Evolutionary conservation across 2,888 invertebrate species (phyloP).

Genomic region (Pachymerium ferrugineum): DNA sequence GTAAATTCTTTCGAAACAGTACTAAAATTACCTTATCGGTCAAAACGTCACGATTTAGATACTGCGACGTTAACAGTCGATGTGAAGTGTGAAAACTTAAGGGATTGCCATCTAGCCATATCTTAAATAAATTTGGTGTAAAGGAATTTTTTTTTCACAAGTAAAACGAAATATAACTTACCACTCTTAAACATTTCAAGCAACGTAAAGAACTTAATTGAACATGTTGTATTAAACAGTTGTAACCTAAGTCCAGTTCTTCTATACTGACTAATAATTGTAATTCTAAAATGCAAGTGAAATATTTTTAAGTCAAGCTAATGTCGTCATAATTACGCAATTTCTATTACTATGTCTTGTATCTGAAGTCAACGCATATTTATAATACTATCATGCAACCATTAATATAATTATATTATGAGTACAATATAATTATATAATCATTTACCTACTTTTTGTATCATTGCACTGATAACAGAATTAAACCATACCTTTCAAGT

Average conservation of each 20-base stretch:
- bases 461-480: too few species aligned
- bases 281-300: background rate
- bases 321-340: background rate
- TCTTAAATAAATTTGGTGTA: background rate
- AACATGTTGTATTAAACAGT: background rate
- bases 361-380: too few species aligned
- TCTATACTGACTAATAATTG: background rate
- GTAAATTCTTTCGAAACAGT: background rate
- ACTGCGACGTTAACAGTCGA: background rate
- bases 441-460: background rate
- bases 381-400: too few species aligned
- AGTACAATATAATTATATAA: background rate
- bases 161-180: background rate
- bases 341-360: too few species aligned
- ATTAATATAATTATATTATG: background rate
- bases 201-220: background rate
- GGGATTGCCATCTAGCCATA: background rate
- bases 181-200: background rate
- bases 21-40: background rate
- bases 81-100: background rate
- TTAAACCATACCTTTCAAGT: background rate
- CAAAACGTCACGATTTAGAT: background rate
- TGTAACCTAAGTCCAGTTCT: constrained; percentile 16
- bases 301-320: background rate
- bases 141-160: background rate